These are phyloP conservation scores for Astyanax mexicanus DNA, from an alignment of 2,797 vertebrate species.

Conservation along the genomic window DNA sequence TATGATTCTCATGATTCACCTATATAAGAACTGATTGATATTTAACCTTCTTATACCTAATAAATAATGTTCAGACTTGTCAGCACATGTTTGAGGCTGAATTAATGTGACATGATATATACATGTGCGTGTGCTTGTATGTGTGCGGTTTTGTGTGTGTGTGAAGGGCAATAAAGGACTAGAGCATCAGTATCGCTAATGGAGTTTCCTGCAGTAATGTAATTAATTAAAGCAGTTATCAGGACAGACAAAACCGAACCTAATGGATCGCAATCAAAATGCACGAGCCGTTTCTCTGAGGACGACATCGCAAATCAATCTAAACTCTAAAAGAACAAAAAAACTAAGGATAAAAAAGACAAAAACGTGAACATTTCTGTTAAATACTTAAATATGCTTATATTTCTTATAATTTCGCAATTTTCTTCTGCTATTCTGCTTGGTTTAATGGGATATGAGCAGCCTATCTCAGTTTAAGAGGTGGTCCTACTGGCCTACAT, in stretches of 20 bases:
- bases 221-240: constrained; percentile 78
- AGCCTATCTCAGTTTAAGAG: not conserved
- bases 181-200: constrained; percentile 61
- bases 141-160: constrained; percentile 34
- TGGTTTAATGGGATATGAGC: no score
- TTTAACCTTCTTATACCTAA: constrained; percentile 1
- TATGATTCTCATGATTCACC: no score
- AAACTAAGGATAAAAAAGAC: constrained; percentile 54
- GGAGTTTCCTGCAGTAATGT: constrained; percentile 71
- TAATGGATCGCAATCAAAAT: constrained; percentile 74
- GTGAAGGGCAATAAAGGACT: constrained; percentile 48
- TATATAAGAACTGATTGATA: not conserved
- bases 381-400: not conserved
- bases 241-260: constrained; percentile 69
- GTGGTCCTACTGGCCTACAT: not conserved
- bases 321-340: no score
- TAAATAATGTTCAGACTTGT: not conserved
- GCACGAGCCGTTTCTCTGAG: constrained; percentile 63
- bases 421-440: not conserved
- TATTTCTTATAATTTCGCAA: not conserved
- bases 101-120: constrained; percentile 11
- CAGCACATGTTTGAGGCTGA: constrained; percentile 9
- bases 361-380: constrained; percentile 35
- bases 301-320: constrained; percentile 69
- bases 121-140: constrained; percentile 26